Evolutionary conservation across 1,140 invertebrate species (phyloP), one percentile per base, ranked within the genome.

Genomic region (Lysiphlebus fabarum): DNA sequence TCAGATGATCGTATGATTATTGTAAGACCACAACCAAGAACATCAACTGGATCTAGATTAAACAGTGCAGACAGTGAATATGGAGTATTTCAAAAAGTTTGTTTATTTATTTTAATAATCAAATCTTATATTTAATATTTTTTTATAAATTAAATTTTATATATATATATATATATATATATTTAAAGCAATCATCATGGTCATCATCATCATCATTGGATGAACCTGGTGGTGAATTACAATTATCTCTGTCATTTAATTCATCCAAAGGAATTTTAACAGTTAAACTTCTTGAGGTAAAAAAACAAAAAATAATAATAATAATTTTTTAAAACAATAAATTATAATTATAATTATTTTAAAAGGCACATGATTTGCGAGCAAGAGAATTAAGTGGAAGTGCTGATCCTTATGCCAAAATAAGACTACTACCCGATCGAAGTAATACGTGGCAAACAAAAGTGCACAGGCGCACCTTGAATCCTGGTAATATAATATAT

Each of bases 391-490:
- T 84, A 12, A 84, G 81, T 61, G 83, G 83, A 34, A 83, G 81
- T 2, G 83, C 81, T 5, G 82, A 85, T 77, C 83, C 83, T 7
- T 84, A 84, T 63, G 83, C 82, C 9, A 85, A 84, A 66, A 79
- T 85, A n/a, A 72, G 82, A 49, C 62, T 85, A 14, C 61, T 84
- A 11, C 83, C 83, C 6, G 83, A 86, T 62, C 78, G 81, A 50
- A 83, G 75, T 50, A 84, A 83, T 62, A 82, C 85, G 14, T 85
- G 82, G 81, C 83, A 85, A 67, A 86, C 83, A 2, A 75, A 79
- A 56, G 83, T 86, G 56, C 84, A 86, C 65, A 85, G 83, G 64
- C 84, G 83, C 65, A 87, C 86, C 7, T 68, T 86, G 33, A 84
- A 84, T 72, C 86, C 86, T 57, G 81, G 82, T 84, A 73, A 68